These are phyloP conservation scores for Conus ventricosus DNA, from an alignment of 1,140 invertebrate species.

Conservation along the genomic window DNA sequence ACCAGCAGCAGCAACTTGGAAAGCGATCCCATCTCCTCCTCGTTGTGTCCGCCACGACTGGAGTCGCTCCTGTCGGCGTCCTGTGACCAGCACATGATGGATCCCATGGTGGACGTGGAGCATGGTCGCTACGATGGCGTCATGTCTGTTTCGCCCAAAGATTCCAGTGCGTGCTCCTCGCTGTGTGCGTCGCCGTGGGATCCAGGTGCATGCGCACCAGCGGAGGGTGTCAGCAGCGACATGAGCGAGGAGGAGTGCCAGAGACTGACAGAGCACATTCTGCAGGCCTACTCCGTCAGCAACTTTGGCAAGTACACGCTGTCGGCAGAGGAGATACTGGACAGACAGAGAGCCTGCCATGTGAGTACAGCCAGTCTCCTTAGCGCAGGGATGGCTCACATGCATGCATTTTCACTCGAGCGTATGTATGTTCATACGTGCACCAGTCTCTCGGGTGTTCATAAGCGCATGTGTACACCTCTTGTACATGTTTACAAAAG, in stretches of 20 bases:
- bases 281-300: not conserved
- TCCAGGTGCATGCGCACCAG: too few species aligned
- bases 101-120: not conserved
- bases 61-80: not conserved
- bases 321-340: conserved; percentile 22
- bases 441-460: too few species aligned
- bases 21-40: not conserved
- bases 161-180: not conserved
- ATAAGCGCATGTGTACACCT: too few species aligned
- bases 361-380: conserved; percentile 1
- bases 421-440: not conserved
- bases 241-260: conserved; percentile 19
- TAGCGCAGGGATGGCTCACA: too few species aligned
- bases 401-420: too few species aligned
- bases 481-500: too few species aligned
- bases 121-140: not conserved
- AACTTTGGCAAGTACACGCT: not conserved
- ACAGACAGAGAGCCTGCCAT: conserved; percentile 17
- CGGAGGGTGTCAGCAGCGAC: not conserved
- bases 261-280: not conserved
- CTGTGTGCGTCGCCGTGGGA: not conserved
- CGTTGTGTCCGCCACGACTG: not conserved
- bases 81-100: not conserved
- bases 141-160: not conserved
- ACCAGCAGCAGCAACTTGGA: not conserved